Conservation (phyloP, 92 coral and sea anemone genomes). For the Siderastrea radians region DNA sequence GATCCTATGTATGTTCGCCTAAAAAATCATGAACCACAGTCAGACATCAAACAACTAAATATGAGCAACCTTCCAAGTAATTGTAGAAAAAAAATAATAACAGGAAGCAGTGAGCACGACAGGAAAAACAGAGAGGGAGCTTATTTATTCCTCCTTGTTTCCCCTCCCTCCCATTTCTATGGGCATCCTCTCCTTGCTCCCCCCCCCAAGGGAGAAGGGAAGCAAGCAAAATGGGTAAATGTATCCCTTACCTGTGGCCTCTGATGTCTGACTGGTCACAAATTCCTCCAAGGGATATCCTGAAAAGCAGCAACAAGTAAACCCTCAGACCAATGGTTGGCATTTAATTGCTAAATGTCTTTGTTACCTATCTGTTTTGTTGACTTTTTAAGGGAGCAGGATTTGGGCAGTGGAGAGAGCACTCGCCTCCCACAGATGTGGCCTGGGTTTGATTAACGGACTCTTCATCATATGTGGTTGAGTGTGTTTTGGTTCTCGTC, state of each 20-base stretch:
- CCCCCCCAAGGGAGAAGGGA: too few species aligned
- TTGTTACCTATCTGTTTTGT: not conserved
- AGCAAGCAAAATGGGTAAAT: not conserved
- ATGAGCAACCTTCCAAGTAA: too few species aligned
- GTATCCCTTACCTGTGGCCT: constrained; percentile 80
- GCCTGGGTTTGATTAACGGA: too few species aligned
- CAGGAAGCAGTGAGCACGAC: not conserved
- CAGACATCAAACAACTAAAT: not conserved
- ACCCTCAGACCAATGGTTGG: too few species aligned
- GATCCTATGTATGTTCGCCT: constrained; percentile 96
- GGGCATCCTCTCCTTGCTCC: too few species aligned
- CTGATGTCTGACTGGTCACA: constrained; percentile 95
- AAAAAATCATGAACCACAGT: not conserved
- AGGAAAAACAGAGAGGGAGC: not conserved
- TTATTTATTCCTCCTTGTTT: too few species aligned
- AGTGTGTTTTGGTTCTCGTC: too few species aligned
- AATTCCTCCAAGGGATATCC: constrained; percentile 92
- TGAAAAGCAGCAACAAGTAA: not conserved
- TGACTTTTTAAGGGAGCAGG: not conserved
- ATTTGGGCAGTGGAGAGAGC: too few species aligned
- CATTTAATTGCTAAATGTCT: not conserved
- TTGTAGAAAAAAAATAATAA: not conserved
- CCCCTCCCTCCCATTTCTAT: too few species aligned
- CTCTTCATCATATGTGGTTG: too few species aligned
- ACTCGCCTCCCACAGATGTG: too few species aligned